These are phyloP conservation scores for Spermophilus dauricus DNA, from an alignment of 2,113 vertebrate species.

Conservation along the genomic window DNA sequence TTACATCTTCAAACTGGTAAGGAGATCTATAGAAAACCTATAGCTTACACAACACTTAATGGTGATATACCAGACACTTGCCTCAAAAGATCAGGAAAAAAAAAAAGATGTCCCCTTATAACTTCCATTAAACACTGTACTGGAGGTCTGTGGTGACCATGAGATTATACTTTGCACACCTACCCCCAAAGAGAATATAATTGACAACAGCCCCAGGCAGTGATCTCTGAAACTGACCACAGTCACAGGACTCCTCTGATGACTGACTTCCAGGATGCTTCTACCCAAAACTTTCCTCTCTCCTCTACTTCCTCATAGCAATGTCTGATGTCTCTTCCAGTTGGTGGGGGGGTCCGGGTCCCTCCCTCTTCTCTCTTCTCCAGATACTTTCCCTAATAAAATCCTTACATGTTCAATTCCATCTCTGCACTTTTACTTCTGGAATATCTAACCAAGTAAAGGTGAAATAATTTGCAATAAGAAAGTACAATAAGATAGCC, in stretches of 20 bases:
- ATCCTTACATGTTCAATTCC: not conserved
- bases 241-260: not conserved
- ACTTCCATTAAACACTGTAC: not conserved
- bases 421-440: not conserved
- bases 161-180: not conserved
- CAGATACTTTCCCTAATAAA: not conserved
- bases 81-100: not conserved
- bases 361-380: not conserved
- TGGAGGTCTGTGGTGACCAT: not conserved
- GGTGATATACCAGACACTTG: too few relatives aligned
- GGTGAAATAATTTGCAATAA: not conserved
- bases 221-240: not conserved
- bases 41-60: not conserved
- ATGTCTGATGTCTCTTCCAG: too few relatives aligned
- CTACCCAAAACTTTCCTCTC: not conserved
- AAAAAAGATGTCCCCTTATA: not conserved
- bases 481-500: too few relatives aligned
- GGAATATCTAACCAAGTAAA: not conserved
- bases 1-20: not conserved
- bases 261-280: not conserved
- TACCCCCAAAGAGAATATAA: not conserved
- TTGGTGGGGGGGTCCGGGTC: too few relatives aligned
- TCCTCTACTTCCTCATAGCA: not conserved
- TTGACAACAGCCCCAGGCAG: too few relatives aligned
- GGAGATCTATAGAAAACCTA: not conserved